phyloP scores from a whole-genome alignment of 1,140 invertebrate species.

The Diorhabda sublineata region DNA sequence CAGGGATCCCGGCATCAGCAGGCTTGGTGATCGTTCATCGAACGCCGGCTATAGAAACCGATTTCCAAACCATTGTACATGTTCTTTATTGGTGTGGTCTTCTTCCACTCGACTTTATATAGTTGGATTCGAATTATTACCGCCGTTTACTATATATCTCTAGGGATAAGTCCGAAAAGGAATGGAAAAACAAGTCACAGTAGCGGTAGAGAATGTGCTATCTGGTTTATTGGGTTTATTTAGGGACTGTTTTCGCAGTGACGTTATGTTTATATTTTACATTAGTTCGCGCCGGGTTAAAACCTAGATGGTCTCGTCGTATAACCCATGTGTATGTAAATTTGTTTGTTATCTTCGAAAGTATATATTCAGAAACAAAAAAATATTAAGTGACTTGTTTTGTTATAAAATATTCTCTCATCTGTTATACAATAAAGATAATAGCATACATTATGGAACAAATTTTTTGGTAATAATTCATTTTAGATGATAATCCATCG shows the following conservation, averaged over 20 bases:
- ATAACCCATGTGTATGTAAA: not conserved
- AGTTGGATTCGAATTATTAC: conserved; percentile 28
- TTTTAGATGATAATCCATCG: no score
- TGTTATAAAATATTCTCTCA: no score
- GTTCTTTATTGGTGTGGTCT: conserved; percentile 28
- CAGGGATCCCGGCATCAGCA: conserved; percentile 8
- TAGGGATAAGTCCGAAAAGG: conserved; percentile 7
- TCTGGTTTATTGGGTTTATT: conserved; percentile 2
- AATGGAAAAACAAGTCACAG: conserved; percentile 2
- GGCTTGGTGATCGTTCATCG: conserved; percentile 21
- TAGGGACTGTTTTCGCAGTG: not conserved
- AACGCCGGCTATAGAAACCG: conserved; percentile 23
- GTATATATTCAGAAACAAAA: no score
- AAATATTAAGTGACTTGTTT: no score
- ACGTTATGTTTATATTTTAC: not conserved
- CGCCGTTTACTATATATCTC: conserved; percentile 22
- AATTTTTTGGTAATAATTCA: no score
- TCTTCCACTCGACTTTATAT: conserved; percentile 31
- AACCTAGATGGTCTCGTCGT: not conserved
- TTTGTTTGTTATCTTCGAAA: not conserved
- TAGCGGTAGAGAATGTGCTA: conserved; percentile 1
- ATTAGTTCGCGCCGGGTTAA: not conserved
- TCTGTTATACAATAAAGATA: no score
- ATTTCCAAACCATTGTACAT: conserved; percentile 30
- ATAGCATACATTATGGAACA: no score